phyloP scores from a whole-genome alignment of 2,113 vertebrate species.

The Chunga burmeisteri region DNA sequence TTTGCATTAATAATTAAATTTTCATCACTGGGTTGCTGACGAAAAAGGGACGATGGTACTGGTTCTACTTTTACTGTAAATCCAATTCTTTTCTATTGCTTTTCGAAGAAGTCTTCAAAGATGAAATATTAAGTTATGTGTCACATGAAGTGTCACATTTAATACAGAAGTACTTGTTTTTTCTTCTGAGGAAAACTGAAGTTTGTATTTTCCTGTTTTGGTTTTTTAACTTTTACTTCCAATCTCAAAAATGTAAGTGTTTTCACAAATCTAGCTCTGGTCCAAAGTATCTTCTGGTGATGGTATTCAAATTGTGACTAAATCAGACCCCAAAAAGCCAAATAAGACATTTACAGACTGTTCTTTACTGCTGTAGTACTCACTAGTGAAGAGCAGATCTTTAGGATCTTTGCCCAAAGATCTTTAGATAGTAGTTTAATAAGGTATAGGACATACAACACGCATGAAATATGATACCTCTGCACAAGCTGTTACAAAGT shows the following conservation, averaged over 20 bases:
- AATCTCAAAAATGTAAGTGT: not conserved
- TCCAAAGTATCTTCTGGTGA: not conserved
- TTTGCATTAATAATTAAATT: slow-evolving; percentile 57
- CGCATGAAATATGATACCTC: not conserved
- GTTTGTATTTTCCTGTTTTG: not conserved
- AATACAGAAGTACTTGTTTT: not conserved
- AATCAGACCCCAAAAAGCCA: not conserved
- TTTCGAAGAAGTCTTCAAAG: not conserved
- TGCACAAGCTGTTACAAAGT: not conserved
- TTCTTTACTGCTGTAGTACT: not conserved
- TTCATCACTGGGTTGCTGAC: slow-evolving; percentile 1
- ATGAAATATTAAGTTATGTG: not conserved
- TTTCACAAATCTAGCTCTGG: not conserved
- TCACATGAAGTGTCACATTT: not conserved
- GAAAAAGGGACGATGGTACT: not conserved
- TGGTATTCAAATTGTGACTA: not conserved
- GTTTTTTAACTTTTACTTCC: not conserved
- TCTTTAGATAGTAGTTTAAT: not conserved
- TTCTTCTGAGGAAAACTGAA: not conserved
- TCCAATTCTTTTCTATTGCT: not conserved
- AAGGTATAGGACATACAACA: not conserved
- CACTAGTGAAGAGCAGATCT: not conserved
- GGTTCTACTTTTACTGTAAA: not conserved
- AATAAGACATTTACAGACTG: not conserved
- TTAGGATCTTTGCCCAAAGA: not conserved